Evolutionary conservation across 2,888 invertebrate genomes (phyloP), one percentile per base, ranked within the genome.

Genomic region (Elgonia sp.): DNA sequence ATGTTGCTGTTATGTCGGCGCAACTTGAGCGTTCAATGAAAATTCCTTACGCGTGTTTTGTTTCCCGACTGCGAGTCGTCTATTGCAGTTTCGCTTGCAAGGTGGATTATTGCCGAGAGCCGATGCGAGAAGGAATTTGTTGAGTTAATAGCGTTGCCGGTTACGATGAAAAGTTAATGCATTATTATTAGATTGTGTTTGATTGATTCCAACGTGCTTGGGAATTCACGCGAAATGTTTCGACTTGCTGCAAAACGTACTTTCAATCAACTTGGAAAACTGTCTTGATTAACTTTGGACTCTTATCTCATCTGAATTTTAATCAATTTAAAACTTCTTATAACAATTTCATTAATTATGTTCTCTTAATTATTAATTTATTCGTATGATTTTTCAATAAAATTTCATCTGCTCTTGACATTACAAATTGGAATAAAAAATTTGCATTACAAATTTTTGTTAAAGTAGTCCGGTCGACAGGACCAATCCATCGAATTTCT

Each of bases 21-120:
- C 63, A 65, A 81, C 73, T 40, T 21, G 40, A 62, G 50, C 55
- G 53, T 46, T 77, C 53, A 40, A 63, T 53, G 40, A 55, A 72
- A 70, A 70, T 81, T 81, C 50, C 70, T 14, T 18, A 50, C 37
- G 46, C 46, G 70, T 46, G 75, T 80, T 80, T 80, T 69, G 50
- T 80, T 69, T 40, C 70, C 18, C 53, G 50, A 29, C 39, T 63
- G 46, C 53, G 37, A 46, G 20, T 46, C 46, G 12, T 29, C 50
- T 46, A 69, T 76, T 63, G 8, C 50, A 29, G 29, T 5, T 29
- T 5, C 29, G 18, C 37, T 37, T 50, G 50, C 12, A 55, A 76
- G 63, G 76, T 63, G n/a, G 60, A 73, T 73, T 73, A 50, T 53
- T 9, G 53, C 53, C 53, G 62, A 20, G 62, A 62, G 21, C 77